Conservation (phyloP, 92 coral and sea anemone species). For the Galaxea fascicularis region DNA sequence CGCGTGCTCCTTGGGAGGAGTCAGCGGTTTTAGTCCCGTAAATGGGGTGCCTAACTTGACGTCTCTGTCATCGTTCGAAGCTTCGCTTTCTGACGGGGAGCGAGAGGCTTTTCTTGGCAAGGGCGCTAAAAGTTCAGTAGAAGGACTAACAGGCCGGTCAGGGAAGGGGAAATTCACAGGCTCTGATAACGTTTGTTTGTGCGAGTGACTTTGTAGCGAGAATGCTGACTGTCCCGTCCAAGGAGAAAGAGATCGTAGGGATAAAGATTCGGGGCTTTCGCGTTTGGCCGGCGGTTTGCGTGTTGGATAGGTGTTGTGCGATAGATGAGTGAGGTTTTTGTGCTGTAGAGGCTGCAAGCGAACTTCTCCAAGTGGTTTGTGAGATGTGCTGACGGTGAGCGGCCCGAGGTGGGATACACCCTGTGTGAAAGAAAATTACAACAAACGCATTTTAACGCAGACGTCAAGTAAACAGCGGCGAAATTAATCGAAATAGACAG, state of each 20-base stretch:
- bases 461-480: not conserved
- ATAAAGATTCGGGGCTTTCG: conserved; percentile 66
- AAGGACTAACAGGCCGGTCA: conserved; percentile 86
- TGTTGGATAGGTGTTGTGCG: conserved; percentile 72
- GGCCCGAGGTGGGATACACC: conserved; percentile 70
- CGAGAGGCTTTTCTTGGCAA: conserved; percentile 84
- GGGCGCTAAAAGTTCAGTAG: conserved; percentile 74
- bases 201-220: conserved; percentile 61
- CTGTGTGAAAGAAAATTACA: conserved; percentile 34
- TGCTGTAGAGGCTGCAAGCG: conserved; percentile 90
- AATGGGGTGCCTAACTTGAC: conserved; percentile 43
- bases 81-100: conserved; percentile 82
- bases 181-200: conserved; percentile 77
- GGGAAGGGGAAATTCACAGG: conserved; percentile 67
- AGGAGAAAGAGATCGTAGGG: conserved; percentile 66
- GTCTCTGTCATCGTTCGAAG: conserved; percentile 70
- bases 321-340: conserved; percentile 73
- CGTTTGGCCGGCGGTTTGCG: conserved; percentile 71
- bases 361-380: conserved; percentile 82
- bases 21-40: conserved; percentile 72
- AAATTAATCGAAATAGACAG: not conserved
- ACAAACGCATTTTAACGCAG: not conserved
- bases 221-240: conserved; percentile 69
- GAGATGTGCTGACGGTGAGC: conserved; percentile 53
- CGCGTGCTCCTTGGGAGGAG: conserved; percentile 61